phyloP scores from a whole-genome alignment of 2,888 invertebrate species.

The Amitus sp. region DNA sequence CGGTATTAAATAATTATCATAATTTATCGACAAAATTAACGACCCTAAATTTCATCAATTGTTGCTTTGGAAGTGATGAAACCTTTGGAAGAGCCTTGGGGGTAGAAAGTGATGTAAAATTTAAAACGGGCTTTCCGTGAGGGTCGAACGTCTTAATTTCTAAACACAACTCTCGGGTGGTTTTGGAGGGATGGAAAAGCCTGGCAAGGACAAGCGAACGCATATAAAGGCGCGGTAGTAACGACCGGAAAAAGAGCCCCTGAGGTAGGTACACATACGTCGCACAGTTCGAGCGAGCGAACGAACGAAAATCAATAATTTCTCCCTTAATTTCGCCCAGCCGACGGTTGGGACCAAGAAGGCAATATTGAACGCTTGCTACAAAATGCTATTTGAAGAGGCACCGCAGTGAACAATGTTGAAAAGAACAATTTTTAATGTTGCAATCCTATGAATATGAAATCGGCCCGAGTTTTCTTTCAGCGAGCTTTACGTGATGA shows the following conservation, averaged over 20 bases:
- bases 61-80: no score
- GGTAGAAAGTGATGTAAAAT: slow-evolving; percentile 9
- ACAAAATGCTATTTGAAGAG: slow-evolving; percentile 39
- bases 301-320: slow-evolving; percentile 42
- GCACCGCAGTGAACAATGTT: slow-evolving; percentile 19
- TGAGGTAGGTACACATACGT: slow-evolving; percentile 37
- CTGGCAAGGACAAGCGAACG: slow-evolving; percentile 27
- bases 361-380: slow-evolving; percentile 35
- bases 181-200: slow-evolving; percentile 24
- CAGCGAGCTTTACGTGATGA: neutral
- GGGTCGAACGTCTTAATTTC: slow-evolving; percentile 24
- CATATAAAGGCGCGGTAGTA: slow-evolving; percentile 36
- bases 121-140: slow-evolving; percentile 10
- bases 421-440: slow-evolving; percentile 28
- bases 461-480: neutral
- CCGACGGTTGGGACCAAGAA: slow-evolving; percentile 26
- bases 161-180: slow-evolving; percentile 15
- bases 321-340: slow-evolving; percentile 40
- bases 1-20: no score
- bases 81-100: no score
- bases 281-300: slow-evolving; percentile 34
- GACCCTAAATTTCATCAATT: no score
- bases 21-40: no score
- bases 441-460: slow-evolving; percentile 22
- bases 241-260: slow-evolving; percentile 40